Base-by-base conservation (phyloP, 2,113 vertebrate genomes). In the Aphelocoma coerulescens region DNA sequence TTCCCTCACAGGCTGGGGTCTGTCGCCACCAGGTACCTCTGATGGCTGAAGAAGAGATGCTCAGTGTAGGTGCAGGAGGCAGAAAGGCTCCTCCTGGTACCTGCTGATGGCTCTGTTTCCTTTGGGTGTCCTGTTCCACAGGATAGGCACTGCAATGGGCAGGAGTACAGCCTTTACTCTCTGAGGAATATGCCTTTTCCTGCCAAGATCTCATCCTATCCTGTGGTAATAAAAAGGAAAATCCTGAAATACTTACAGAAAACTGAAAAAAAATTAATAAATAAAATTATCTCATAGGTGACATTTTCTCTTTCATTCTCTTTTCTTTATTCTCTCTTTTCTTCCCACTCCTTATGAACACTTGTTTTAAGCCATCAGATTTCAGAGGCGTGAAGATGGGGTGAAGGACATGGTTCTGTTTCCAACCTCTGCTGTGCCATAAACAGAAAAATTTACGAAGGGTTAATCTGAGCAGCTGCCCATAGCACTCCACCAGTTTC, bases 41-140 rank as follows among this genome's bases (percentile, higher is more conserved):
- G 63, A 13, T 33, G 4, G 6, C 39, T 14, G 16, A 27, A 35
- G 81, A 30, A 39, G 26, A 3, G 4, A 10, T 48, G 39, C 44
- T 67, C 4, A 7, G 44, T n/a, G 28, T 2, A 19, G 49, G 9
- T 9, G 48, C 55, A 49, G 24, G 39, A 17, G 58, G 19, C 52
- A 83, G 58, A 49, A 79, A 49, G 22, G 23, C n/a, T 83, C 13
- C 37, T 39, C 22, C 77, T 46, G 54, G 32, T 63, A 33, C 63
- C 54, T 7, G 5, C 3, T 3, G 6, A 3, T 32, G n/a, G 26
- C 8, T 71, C n/a, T 71, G 51, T 5, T 62, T 51, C 21, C 1
- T 33, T 13, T 21, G 43, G 30, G 7, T 48, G 33, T 82, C 12
- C 59, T 62, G 26, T 26, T 39, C 44, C n/a, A 6, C 15, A 33